phyloP scores from a whole-genome alignment of 1,140 invertebrate species.

The Apis cerana region DNA sequence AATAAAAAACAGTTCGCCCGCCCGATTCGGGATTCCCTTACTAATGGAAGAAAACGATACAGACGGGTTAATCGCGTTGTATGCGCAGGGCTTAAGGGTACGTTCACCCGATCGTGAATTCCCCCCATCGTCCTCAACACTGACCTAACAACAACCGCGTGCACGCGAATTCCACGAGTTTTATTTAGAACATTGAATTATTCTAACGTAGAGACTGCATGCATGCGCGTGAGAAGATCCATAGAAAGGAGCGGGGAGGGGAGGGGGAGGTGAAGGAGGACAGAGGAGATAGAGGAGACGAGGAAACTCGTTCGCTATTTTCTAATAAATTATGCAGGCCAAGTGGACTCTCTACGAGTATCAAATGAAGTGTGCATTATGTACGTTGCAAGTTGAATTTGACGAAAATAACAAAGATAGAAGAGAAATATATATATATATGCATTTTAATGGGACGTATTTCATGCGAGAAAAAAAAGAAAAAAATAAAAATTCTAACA shows the following conservation, averaged over 20 bases:
- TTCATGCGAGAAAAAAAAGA: not conserved
- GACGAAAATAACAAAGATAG: not conserved
- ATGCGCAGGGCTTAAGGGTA: conserved; percentile 55
- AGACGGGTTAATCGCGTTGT: conserved; percentile 47
- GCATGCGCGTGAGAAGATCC: not conserved
- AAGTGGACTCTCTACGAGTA: not conserved
- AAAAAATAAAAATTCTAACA: not conserved
- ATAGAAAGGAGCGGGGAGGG: too few species aligned
- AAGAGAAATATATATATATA: not conserved
- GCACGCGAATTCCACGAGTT: conserved; percentile 61
- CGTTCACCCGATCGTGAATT: conserved; percentile 63
- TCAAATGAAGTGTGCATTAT: not conserved
- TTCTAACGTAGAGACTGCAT: conserved; percentile 51
- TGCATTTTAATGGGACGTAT: not conserved
- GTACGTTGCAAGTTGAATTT: conserved; percentile 10
- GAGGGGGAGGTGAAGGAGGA: not conserved
- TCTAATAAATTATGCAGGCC: conserved; percentile 27
- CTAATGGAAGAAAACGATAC: conserved; percentile 17
- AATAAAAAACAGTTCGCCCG: conserved; percentile 1
- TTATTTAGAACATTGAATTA: conserved; percentile 67
- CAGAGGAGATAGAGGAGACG: not conserved
- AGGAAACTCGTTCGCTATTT: conserved; percentile 30
- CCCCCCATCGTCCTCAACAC: conserved; percentile 52
- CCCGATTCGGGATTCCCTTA: not conserved
- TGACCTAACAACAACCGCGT: conserved; percentile 53